Evolutionary conservation across 1,140 invertebrate genomes (phyloP), one percentile per base, ranked within the genome.

Genomic region (Vanessa tameamea): DNA sequence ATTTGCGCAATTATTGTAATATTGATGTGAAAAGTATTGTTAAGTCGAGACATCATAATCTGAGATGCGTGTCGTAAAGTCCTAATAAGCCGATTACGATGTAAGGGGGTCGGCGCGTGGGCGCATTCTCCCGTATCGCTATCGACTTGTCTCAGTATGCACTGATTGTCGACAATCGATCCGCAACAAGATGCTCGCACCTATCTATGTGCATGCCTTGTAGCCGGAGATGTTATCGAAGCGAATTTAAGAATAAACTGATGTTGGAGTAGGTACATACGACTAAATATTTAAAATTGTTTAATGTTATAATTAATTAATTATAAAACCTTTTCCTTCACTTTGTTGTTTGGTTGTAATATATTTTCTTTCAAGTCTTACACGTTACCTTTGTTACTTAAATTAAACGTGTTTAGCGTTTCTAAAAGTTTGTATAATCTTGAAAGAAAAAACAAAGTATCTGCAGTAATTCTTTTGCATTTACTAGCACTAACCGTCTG

Each of bases 31-130:
- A 66, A 26, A 64, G 64, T 43, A 65, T 70, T 63, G 8, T 13
- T 63, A 71, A 61, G 20, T 47, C 68, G 26, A 67, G 53, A 78
- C 74, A 75, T 81, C 69, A 73, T 68, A 75, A 71, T 75, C 64
- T 80, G 70, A 78, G 75, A 79, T 83, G 82, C 69, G 80, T 84
- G 83, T 75, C 80, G 80, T 82, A 82, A 81, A 83, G 80, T 85
- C 83, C 78, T 83, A 88, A 87, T 89, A 89, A 90, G 84, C 86
- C 79, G 86, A 88, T 89, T 87, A 86, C 80, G 82, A 83, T 85
- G 81, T 79, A 87, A 84, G 77, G 77, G 72, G 81, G 80, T 80
- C 79, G 69, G 72, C 16, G 83, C 79, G 87, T 90, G 80, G 87
- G 88, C 82, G 82, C 69, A 69, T 61, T 79, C 64, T 71, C 77